Evolutionary conservation across 1,140 invertebrate genomes (phyloP), one percentile per base, ranked within the genome.

Genomic region (Drosophila littoralis): DNA sequence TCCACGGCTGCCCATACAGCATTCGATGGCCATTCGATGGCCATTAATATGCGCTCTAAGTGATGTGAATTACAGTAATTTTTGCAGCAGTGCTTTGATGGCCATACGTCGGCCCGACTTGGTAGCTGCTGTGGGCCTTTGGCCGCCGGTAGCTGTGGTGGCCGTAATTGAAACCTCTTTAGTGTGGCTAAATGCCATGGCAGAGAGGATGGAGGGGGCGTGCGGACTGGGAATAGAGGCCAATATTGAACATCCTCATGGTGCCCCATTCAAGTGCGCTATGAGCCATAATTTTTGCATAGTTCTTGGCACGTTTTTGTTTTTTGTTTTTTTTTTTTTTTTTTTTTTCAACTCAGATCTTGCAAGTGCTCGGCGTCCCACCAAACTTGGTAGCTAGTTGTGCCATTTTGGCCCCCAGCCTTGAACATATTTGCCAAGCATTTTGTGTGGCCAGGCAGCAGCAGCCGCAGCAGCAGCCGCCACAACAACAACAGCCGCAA

Each of bases 41-140:
- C 82, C 89, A 89, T 91, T 91, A 91, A 91, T 91, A 91, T 89
- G 81, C 89, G 79, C 89, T 91, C 89, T 89, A 91, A 91, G 89
- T 91, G 89, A 89, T 89, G 89, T 79, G 84, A 91, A 91, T 91
- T 91, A 91, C 89, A 59, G 89, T 91, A 89, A 91, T 91, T 91
- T 91, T 78, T 74, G 69, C 67, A 55, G 72, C 72, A 75, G 75
- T 74, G 57, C 76, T 77, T 88, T 88, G 82, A 71, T 75, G 67
- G 73, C 68, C 57, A 59, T 64, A 60, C 51, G 22, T 57, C 48
- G 15, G 69, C 43, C 63, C 57, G 57, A 68, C 71, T 84, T 65
- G 50, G 28, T 64, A 65, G 45, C 59, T 65, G 73, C 73, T 88
- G 57, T 68, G 72, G 72, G 77, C 83, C 76, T 86, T 86, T 65